Evolutionary conservation across 2,888 invertebrate genomes (phyloP), one percentile per base, ranked within the genome.

Genomic region (Zaprionus obscuricornis): DNA sequence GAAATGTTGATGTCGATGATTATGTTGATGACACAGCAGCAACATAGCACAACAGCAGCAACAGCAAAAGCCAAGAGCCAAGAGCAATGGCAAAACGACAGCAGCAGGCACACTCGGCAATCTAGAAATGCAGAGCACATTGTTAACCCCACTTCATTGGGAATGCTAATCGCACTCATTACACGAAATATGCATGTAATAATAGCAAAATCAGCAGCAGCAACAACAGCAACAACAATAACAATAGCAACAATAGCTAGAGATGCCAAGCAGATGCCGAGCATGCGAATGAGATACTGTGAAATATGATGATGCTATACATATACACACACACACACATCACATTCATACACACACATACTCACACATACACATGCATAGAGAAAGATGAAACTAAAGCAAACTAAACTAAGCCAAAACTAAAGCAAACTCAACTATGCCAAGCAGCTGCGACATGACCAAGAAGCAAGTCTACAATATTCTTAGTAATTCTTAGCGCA

Each of bases 161-260:
- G 79, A 79, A 85, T 85, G 83, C 85, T 85, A 78, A 78, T 78
- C 76, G 85, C 79, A 85, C 76, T 82, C 78, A 78, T 78, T 78
- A 85, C 85, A 72, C 85, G 57, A 85, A 85, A 85, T 78, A 82
- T 82, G 85, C 85, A 75, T 85, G 78, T 85, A 85, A 78, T 78
- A 78, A 78, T 83, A 55, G 83, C 78, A 40, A 82, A 85, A 74
- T 85, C 68, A 66, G 54, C 67, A 67, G n/a, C n/a, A 5, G 18
- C 17, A 2, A 37, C 20, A 10, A 20, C 65, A 39, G 29, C 42
- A 20, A 33, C 31, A 20, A 8, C 63, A 71, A 56, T 68, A 66
- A n/a, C 55, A 57, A 27, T 62, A 59, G 14, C 56, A 60, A 17
- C 46, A 55, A 16, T 17, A 26, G 10, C 18, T 14, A n/a, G 14